These are phyloP conservation scores for Atta texana DNA, from an alignment of 1,140 invertebrate species.

Conservation along the genomic window DNA sequence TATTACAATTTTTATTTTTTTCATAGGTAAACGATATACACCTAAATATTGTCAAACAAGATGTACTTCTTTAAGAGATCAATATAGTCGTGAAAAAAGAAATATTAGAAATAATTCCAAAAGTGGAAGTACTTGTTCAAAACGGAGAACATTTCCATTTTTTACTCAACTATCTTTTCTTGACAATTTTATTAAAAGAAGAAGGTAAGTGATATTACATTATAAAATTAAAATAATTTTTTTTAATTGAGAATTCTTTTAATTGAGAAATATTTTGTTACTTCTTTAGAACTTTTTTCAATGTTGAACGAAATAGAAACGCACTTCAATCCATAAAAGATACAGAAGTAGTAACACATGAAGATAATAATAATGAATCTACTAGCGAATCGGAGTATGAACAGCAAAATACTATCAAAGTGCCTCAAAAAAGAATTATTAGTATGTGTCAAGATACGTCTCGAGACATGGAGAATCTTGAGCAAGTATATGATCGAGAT, in stretches of 20 bases:
- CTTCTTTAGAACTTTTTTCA: neutral
- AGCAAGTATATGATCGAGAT: neutral
- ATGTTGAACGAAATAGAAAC: neutral
- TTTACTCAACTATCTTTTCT: slow-evolving; percentile 3
- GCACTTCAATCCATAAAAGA: neutral
- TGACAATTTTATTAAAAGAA: slow-evolving; percentile 20
- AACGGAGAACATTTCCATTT: neutral
- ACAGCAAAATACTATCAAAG: slow-evolving; percentile 4
- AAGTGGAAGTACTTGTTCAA: slow-evolving; percentile 5
- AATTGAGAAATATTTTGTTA: neutral
- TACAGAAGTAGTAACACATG: neutral
- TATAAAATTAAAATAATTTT: slow-evolving; percentile 1
- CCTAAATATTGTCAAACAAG: slow-evolving; percentile 31
- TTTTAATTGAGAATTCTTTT: neutral
- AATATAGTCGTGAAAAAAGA: slow-evolving; percentile 23
- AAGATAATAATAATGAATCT: neutral
- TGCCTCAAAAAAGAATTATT: neutral
- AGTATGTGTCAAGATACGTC: neutral
- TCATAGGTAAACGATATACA: slow-evolving; percentile 1
- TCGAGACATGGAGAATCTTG: neutral
- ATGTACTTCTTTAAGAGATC: slow-evolving; percentile 6
- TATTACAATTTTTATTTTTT: neutral
- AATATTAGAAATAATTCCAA: neutral
- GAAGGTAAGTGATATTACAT: slow-evolving; percentile 4
- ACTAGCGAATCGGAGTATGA: neutral